Percentiles rank a stretch among this genome's conserved stretches.
phyloP scores from a whole-genome alignment of 2,888 invertebrate genomes.

The Eupithecia subumbrata region DNA sequence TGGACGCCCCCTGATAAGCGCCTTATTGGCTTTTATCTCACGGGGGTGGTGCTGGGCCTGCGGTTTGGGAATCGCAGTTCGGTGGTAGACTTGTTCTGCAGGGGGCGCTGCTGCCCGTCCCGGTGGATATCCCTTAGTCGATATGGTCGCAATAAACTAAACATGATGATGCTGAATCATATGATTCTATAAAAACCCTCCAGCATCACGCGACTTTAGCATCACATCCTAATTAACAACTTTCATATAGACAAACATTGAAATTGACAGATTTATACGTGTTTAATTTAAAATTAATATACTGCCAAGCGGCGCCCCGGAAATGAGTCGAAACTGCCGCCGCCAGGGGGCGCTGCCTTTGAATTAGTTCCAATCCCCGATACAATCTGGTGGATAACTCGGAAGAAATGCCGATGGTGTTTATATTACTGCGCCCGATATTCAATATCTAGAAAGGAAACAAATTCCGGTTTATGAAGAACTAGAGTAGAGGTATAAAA shows the following conservation, averaged over 20 bases:
- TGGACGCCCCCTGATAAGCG: too few species aligned
- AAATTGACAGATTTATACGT: constrained; percentile 76
- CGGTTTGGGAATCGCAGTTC: too few species aligned
- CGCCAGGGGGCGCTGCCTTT: constrained; percentile 50
- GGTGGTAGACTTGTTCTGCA: too few species aligned
- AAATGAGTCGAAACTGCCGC: constrained; percentile 86
- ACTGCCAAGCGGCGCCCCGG: constrained; percentile 85
- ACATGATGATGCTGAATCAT: too few species aligned
- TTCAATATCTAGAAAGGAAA: constrained; percentile 11
- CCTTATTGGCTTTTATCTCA: too few species aligned
- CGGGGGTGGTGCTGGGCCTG: too few species aligned
- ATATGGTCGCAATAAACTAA: neutral
- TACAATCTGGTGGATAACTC: constrained; percentile 34
- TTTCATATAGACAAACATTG: constrained; percentile 36
- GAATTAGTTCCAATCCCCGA: constrained; percentile 62
- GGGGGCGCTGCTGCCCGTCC: too few species aligned
- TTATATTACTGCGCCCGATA: constrained; percentile 18
- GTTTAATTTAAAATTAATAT: constrained; percentile 75
- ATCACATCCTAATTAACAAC: constrained; percentile 42
- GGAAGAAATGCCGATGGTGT: constrained; percentile 22
- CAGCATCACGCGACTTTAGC: constrained; percentile 45
- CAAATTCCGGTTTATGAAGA: neutral
- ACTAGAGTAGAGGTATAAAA: neutral
- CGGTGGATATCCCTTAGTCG: too few species aligned
- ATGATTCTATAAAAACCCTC: constrained; percentile 3